A percentile compares a stretch with the other conserved stretches of the same genome.
These are phyloP conservation scores for Meteorus cinctellus DNA, from an alignment of 2,888 invertebrate species.

Conservation along the genomic window DNA sequence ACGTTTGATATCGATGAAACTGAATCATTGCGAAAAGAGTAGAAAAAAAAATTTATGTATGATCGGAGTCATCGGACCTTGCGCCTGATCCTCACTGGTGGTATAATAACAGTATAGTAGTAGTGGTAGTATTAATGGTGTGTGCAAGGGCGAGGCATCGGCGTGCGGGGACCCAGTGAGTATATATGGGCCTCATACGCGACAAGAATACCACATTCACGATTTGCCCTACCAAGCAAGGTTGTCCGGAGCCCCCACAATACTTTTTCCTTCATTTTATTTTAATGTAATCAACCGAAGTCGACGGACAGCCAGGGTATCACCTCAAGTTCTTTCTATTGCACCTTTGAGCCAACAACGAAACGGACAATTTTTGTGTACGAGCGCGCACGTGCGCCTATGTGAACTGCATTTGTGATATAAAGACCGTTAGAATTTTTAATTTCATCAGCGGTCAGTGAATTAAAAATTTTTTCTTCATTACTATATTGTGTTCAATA, in stretches of 20 bases:
- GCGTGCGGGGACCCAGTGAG: constrained; percentile 58
- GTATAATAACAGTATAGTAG: not conserved
- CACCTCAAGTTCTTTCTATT: constrained; percentile 16
- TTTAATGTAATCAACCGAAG: constrained; percentile 32
- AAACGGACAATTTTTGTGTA: not conserved
- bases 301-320: constrained; percentile 15
- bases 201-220: constrained; percentile 72
- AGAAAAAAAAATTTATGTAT: not conserved
- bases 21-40: constrained; percentile 23
- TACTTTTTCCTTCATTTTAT: not conserved
- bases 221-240: constrained; percentile 64
- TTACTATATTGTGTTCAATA: not conserved
- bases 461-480: not conserved
- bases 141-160: constrained; percentile 52
- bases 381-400: not conserved
- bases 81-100: not conserved
- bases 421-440: constrained; percentile 12
- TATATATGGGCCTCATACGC: constrained; percentile 72
- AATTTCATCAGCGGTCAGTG: not conserved
- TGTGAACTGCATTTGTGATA: constrained; percentile 8
- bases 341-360: constrained; percentile 21
- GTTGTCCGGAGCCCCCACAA: constrained; percentile 49
- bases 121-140: constrained; percentile 25
- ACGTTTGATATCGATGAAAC: constrained; percentile 8
- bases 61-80: constrained; percentile 28